These are phyloP conservation scores for Syngnathus acus DNA, from an alignment of 2,797 vertebrate species.

Conservation along the genomic window DNA sequence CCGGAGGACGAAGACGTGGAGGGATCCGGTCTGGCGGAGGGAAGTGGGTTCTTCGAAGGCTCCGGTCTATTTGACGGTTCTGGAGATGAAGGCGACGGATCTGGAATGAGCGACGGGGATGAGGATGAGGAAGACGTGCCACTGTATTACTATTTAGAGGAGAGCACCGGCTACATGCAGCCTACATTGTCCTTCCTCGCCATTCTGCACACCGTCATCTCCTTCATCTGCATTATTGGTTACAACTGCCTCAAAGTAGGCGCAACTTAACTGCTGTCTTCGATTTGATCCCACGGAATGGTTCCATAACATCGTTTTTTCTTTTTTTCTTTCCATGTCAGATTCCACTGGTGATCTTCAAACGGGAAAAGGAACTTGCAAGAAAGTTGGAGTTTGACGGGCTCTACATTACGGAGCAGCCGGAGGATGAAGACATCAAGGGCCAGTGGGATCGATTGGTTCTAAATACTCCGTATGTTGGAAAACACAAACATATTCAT, in stretches of 20 bases:
- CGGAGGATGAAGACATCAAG: conserved; percentile 89
- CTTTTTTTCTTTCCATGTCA: conserved; percentile 24
- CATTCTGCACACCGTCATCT: conserved; percentile 82
- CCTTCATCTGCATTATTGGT: conserved; percentile 92
- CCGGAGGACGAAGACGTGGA: conserved; percentile 69
- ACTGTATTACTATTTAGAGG: conserved; percentile 86
- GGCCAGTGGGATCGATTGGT: conserved; percentile 92
- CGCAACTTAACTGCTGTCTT: background rate
- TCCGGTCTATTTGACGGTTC: conserved; percentile 68
- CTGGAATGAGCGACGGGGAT: conserved; percentile 58
- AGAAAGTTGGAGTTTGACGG: conserved; percentile 91
- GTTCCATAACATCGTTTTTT: background rate
- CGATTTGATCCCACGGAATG: background rate
- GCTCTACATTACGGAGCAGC: conserved; percentile 90
- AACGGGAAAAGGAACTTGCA: conserved; percentile 90
- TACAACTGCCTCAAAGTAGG: conserved; percentile 92
- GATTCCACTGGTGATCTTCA: conserved; percentile 92
- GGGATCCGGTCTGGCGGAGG: conserved; percentile 59
- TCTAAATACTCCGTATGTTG: conserved; percentile 84
- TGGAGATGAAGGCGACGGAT: conserved; percentile 65
- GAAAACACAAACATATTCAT: background rate
- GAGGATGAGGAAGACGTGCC: conserved; percentile 80
- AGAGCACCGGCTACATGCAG: conserved; percentile 95
- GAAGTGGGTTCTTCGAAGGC: conserved; percentile 64
- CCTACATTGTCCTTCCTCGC: conserved; percentile 79